A percentile compares a stretch with the other conserved stretches of the same genome.
phyloP scores from a whole-genome alignment of 2,113 vertebrate species.

The Mobula hypostoma region DNA sequence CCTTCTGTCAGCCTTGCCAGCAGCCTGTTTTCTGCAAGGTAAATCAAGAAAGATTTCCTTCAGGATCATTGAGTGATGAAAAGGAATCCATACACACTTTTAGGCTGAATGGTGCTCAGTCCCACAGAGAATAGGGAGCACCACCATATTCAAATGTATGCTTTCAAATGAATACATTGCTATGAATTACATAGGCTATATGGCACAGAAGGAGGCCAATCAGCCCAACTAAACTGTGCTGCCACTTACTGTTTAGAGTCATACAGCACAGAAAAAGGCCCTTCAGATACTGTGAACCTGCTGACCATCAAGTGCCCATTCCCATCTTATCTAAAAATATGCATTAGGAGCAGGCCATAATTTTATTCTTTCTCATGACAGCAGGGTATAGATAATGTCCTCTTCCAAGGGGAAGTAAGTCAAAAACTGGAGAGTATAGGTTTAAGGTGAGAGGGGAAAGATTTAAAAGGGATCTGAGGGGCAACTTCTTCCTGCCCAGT shows the following conservation, averaged over 20 bases:
- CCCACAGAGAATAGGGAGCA: conserved; percentile 66
- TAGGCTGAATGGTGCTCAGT: conserved; percentile 63
- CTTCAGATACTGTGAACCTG: no score
- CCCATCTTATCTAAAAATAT: no score
- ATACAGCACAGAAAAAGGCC: no score
- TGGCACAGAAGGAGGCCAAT: background rate
- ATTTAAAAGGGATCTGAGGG: no score
- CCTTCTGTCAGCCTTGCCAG: conserved; percentile 78
- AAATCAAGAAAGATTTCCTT: conserved; percentile 79
- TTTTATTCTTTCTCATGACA: no score
- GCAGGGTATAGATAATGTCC: no score
- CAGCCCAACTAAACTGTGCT: background rate
- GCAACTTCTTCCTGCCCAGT: no score
- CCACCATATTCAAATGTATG: conserved; percentile 50
- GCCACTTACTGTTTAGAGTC: background rate
- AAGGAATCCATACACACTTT: conserved; percentile 73
- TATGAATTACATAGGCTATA: background rate
- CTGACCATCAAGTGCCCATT: no score
- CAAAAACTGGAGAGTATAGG: no score
- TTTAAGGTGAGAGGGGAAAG: no score
- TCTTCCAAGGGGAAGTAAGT: no score
- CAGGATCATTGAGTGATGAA: conserved; percentile 77
- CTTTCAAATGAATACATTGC: conserved; percentile 40
- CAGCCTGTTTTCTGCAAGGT: conserved; percentile 75
- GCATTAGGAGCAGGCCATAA: no score